phyloP scores from a whole-genome alignment of 1,140 invertebrate genomes.

The Drosophila ohnishii region DNA sequence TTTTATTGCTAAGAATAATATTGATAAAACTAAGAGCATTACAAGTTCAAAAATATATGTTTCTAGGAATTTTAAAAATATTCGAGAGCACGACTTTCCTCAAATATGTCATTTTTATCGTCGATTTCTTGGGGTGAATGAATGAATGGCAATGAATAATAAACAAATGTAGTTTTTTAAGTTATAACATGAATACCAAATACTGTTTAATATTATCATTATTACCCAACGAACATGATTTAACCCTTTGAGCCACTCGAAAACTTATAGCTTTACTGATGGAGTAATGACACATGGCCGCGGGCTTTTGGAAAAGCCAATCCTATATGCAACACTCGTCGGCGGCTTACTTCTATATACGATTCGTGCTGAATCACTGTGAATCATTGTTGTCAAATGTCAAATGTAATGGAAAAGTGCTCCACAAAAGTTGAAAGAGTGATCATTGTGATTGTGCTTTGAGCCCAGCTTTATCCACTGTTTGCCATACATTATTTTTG shows the following conservation, averaged over 20 bases:
- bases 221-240: background rate
- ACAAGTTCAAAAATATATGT: too few species aligned
- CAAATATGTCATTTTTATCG: background rate
- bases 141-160: too few species aligned
- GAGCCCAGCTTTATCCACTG: constrained; percentile 7
- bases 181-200: too few species aligned
- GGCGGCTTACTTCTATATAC: constrained; percentile 39
- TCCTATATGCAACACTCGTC: constrained; percentile 54
- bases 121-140: background rate
- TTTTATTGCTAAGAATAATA: background rate
- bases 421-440: constrained; percentile 20
- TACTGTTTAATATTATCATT: background rate
- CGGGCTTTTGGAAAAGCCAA: constrained; percentile 53
- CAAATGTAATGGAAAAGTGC: constrained; percentile 43
- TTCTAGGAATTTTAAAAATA: too few species aligned
- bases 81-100: background rate
- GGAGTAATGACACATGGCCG: constrained; percentile 52
- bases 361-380: constrained; percentile 55
- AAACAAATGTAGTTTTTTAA: background rate
- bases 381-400: constrained; percentile 58
- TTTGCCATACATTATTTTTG: constrained; percentile 19
- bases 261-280: constrained; percentile 47
- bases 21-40: too few species aligned
- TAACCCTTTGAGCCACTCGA: constrained; percentile 51
- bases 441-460: constrained; percentile 20